Evolutionary conservation across 2,888 invertebrate genomes (phyloP).

Genomic region (Harpalus rubripes): DNA sequence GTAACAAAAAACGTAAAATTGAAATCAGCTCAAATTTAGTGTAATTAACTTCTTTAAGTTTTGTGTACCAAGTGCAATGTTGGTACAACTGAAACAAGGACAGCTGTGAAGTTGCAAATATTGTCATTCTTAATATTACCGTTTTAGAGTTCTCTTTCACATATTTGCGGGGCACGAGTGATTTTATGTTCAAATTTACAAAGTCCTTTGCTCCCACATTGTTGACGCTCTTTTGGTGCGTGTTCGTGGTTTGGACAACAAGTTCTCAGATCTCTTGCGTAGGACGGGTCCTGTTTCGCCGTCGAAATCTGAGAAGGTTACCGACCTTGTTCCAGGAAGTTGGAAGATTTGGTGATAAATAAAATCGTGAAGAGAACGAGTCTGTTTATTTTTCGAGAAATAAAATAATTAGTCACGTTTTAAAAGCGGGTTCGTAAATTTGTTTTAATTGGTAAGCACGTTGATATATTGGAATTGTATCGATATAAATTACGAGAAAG

Average conservation of each 20-base stretch:
- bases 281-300: neutral
- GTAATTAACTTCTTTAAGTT: too few species aligned
- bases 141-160: neutral
- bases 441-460: neutral
- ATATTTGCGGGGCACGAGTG: neutral
- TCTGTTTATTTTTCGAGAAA: neutral
- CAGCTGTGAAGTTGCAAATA: too few species aligned
- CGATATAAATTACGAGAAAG: neutral
- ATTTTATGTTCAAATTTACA: neutral
- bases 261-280: neutral
- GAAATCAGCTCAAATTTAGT: too few species aligned
- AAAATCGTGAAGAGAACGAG: slow-evolving; percentile 14
- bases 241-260: neutral
- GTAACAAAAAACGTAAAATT: too few species aligned
- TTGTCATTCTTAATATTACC: neutral
- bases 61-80: too few species aligned
- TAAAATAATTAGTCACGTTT: neutral
- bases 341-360: slow-evolving; percentile 42
- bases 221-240: neutral
- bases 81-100: too few species aligned
- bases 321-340: slow-evolving; percentile 40
- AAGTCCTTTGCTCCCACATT: neutral
- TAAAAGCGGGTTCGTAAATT: neutral
- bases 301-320: slow-evolving; percentile 40
- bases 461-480: neutral